Evolutionary conservation across 1,140 invertebrate genomes (phyloP).

Genomic region (Tetramorium alpestre): DNA sequence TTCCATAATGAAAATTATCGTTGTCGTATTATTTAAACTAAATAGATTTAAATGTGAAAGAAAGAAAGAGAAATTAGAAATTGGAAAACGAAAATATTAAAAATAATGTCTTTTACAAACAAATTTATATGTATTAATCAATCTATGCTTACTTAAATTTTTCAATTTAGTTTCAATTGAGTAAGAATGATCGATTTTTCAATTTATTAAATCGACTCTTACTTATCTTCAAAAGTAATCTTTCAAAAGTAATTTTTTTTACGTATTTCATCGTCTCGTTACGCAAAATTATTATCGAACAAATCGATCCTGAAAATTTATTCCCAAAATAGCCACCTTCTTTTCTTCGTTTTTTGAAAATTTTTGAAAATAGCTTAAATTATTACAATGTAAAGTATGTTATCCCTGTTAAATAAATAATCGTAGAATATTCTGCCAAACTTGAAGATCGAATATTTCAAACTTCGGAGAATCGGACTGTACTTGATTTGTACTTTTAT

Average conservation of each 20-base stretch:
- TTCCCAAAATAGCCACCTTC: not conserved
- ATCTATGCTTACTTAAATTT: not conserved
- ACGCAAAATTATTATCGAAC: not conserved
- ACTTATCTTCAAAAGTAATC: no score
- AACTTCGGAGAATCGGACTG: not conserved
- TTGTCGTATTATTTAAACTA: not conserved
- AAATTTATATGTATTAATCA: not conserved
- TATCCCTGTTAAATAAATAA: not conserved
- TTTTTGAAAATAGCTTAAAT: not conserved
- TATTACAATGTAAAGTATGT: not conserved
- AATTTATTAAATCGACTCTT: not conserved
- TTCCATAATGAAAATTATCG: not conserved
- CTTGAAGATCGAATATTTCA: not conserved
- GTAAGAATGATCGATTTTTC: not conserved
- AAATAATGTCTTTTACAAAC: not conserved
- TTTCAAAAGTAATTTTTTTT: not conserved
- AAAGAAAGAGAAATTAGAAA: not conserved
- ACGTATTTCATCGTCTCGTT: not conserved
- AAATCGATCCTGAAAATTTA: not conserved
- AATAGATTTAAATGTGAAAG: not conserved
- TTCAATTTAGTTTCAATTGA: not conserved
- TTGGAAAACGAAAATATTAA: no score
- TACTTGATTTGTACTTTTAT: not conserved
- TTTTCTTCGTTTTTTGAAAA: not conserved
- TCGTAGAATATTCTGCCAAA: not conserved